Conservation (phyloP, 2,113 vertebrate species). For the Setophaga petechia region DNA sequence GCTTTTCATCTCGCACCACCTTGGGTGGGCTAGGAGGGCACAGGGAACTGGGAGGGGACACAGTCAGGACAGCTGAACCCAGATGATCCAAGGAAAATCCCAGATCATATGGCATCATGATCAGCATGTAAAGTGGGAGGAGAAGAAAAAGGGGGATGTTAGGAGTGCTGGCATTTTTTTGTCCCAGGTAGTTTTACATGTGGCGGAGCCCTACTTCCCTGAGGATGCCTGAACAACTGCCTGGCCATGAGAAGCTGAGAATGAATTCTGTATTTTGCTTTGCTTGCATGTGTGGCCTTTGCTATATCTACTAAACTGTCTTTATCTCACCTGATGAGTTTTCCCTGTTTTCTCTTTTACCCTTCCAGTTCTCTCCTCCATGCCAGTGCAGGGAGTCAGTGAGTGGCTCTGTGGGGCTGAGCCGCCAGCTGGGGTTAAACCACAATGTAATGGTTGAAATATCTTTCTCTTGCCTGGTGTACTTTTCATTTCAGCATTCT, state of each 20-base stretch:
- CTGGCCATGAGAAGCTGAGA: not conserved
- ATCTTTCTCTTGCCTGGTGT: not conserved
- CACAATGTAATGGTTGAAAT: fast-evolving
- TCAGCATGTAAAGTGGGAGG: not conserved
- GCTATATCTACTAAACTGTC: not conserved
- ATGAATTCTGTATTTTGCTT: not conserved
- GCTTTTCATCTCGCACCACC: not conserved
- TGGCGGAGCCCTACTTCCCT: not conserved
- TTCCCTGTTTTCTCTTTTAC: not conserved
- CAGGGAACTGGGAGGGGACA: not conserved
- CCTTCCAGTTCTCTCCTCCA: not conserved
- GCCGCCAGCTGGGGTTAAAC: not conserved
- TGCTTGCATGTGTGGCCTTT: not conserved
- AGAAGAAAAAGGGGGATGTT: not conserved
- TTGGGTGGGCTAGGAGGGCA: not conserved
- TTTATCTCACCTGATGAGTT: not conserved
- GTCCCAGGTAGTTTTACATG: fast-evolving
- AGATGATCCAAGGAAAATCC: not conserved
- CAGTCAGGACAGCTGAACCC: not conserved
- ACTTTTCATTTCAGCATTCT: not conserved
- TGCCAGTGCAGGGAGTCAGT: too few relatives aligned
- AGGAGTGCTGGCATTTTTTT: fast-evolving
- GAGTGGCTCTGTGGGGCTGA: not conserved
- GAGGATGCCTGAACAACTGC: not conserved
- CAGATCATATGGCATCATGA: not conserved